These are phyloP conservation scores for Oophaga sylvatica DNA, from an alignment of 2,797 vertebrate species.

Conservation along the genomic window DNA sequence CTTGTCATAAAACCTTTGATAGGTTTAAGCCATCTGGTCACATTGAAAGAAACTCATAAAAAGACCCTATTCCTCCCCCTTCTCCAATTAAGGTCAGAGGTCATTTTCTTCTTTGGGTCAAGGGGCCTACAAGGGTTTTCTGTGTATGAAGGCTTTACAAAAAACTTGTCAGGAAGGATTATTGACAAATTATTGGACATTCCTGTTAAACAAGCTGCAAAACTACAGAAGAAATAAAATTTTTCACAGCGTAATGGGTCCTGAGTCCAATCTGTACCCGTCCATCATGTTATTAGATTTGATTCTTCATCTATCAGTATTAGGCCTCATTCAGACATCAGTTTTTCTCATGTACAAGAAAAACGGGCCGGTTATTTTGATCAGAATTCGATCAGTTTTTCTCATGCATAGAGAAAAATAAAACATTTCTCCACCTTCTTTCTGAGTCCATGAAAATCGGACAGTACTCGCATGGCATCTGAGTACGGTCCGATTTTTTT, in stretches of 20 bases:
- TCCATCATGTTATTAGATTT: not conserved
- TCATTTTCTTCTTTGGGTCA: constrained; percentile 90
- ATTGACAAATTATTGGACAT: constrained; percentile 95
- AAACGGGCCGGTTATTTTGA: too few species aligned
- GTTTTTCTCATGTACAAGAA: too few species aligned
- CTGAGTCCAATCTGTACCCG: not conserved
- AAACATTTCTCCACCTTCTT: too few species aligned
- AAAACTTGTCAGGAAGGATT: constrained; percentile 90
- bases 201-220: constrained; percentile 70
- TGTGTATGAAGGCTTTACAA: constrained; percentile 89
- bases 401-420: too few species aligned
- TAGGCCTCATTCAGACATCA: too few species aligned
- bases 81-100: constrained; percentile 90
- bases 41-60: constrained; percentile 92
- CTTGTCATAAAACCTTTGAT: constrained; percentile 99
- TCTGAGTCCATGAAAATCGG: too few species aligned
- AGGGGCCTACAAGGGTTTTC: constrained; percentile 83
- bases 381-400: too few species aligned
- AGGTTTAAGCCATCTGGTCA: constrained; percentile 98
- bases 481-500: too few species aligned
- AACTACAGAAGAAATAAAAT: not conserved
- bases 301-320: not conserved
- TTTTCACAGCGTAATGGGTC: not conserved
- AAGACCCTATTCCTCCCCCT: constrained; percentile 72
- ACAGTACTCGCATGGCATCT: too few species aligned